These are phyloP conservation scores for Muscina levida DNA, from an alignment of 2,888 invertebrate genomes.

Conservation along the genomic window DNA sequence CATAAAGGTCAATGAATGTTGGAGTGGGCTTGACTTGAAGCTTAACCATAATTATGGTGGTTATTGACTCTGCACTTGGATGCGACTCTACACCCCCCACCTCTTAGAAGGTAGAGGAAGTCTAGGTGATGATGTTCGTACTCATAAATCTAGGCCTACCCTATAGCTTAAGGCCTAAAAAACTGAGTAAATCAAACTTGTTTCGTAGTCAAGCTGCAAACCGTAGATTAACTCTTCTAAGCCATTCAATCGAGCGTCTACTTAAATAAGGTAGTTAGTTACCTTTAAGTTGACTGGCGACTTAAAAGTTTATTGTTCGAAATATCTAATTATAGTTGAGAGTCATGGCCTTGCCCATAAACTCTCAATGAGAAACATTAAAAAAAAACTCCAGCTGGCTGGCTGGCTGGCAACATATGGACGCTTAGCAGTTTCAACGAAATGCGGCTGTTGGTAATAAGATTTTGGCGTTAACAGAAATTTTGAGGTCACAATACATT, in stretches of 20 bases:
- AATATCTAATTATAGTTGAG: slow-evolving; percentile 39
- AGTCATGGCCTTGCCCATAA: slow-evolving; percentile 57
- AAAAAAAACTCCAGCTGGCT: background rate
- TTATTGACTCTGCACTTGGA: too few relatives aligned
- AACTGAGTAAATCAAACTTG: too few relatives aligned
- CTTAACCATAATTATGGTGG: background rate
- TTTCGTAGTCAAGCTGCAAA: too few relatives aligned
- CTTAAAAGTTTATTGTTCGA: slow-evolving; percentile 5
- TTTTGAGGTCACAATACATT: slow-evolving; percentile 7
- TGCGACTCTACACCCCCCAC: too few relatives aligned
- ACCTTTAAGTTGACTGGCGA: too few relatives aligned
- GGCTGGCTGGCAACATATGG: background rate
- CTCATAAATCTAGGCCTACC: background rate
- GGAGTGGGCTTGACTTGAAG: slow-evolving; percentile 48
- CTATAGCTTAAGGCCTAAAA: too few relatives aligned
- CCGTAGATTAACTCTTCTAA: too few relatives aligned
- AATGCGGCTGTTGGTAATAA: too few relatives aligned
- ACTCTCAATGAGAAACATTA: slow-evolving; percentile 38
- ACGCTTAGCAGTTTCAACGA: too few relatives aligned
- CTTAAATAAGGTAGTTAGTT: too few relatives aligned
- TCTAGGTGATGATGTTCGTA: background rate
- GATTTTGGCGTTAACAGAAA: slow-evolving; percentile 23
- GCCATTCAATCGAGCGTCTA: too few relatives aligned
- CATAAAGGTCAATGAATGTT: slow-evolving; percentile 41
- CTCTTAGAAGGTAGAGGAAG: too few relatives aligned